Percentiles rank a stretch among this genome's conserved stretches.
Evolutionary conservation across 2,113 vertebrate species (phyloP).

Genomic region (pig (Sus scrofa)): T2T-Sscrofa CM000828.6:64625001-64625500

Average conservation of each 20-base stretch:
- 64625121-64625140: conserved; percentile 63
- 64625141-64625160: conserved; percentile 69
- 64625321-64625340: conserved; percentile 70
- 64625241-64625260: conserved; percentile 79
- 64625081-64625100: conserved; percentile 81
- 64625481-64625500: neutral
- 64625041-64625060: conserved; percentile 78
- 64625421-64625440: neutral
- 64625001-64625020: conserved; percentile 54
- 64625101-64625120: conserved; percentile 32
- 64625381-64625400: neutral
- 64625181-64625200: conserved; percentile 82
- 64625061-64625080: conserved; percentile 77
- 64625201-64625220: conserved; percentile 79
- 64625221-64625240: conserved; percentile 83
- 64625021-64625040: conserved; percentile 36
- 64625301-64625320: conserved; percentile 78
- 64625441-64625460: neutral
- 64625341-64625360: conserved; percentile 55
- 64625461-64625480: neutral
- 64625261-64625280: conserved; percentile 71
- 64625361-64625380: conserved; percentile 47
- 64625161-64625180: conserved; percentile 82
- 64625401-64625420: neutral
- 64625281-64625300: conserved; percentile 80